Conservation (phyloP, 2,797 vertebrate species). For the Octomys mimax region DNA sequence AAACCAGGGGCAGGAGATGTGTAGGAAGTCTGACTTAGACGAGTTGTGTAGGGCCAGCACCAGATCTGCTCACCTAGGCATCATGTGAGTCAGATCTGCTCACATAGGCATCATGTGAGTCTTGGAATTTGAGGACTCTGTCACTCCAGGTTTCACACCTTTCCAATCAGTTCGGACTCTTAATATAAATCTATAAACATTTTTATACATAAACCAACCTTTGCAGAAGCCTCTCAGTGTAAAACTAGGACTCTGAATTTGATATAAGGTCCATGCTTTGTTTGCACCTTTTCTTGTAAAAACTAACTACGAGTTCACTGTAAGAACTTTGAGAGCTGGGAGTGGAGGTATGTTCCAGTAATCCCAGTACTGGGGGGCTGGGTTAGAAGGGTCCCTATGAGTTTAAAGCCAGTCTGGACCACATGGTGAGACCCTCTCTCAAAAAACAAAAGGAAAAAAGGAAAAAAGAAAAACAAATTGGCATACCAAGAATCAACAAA, state of each 20-base stretch:
- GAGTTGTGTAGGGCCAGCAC: background rate
- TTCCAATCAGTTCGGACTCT: slow-evolving; percentile 22
- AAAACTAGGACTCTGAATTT: slow-evolving; percentile 59
- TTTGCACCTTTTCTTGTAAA: slow-evolving; percentile 49
- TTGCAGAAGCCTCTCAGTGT: background rate
- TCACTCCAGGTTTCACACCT: slow-evolving; percentile 44
- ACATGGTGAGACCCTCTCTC: background rate
- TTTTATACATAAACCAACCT: background rate
- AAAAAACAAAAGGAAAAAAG: background rate
- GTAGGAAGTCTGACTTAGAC: slow-evolving; percentile 42
- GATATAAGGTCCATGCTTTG: background rate
- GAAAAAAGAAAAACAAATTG: background rate
- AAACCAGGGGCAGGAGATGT: background rate
- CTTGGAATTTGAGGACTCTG: slow-evolving; percentile 59
- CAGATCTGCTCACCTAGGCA: slow-evolving; percentile 41
- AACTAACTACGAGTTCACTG: slow-evolving; percentile 38
- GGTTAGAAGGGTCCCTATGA: background rate
- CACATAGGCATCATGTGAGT: slow-evolving; percentile 1
- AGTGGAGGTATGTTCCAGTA: background rate
- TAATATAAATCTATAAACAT: background rate
- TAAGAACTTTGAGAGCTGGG: slow-evolving; percentile 21
- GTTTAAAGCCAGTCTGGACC: background rate
- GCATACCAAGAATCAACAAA: background rate
- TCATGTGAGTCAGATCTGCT: slow-evolving; percentile 50
- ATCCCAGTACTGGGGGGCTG: background rate